A percentile compares a stretch with the other conserved stretches of the same genome.
Evolutionary conservation across 1,140 invertebrate species (phyloP).

Genomic region (Notospermus geniculatus): DNA sequence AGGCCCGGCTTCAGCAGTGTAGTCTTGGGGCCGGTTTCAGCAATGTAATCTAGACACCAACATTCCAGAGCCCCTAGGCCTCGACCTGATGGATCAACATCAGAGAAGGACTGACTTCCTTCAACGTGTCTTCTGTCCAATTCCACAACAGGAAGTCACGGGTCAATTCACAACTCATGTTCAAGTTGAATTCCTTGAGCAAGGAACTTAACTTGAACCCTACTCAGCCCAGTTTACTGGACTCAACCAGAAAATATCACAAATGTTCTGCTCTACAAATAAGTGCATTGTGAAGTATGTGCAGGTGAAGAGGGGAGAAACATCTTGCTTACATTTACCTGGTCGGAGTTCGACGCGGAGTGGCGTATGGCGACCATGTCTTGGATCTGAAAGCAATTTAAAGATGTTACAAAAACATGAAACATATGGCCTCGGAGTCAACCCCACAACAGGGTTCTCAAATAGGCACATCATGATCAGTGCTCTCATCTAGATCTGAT

Average conservation of each 20-base stretch:
- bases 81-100: not conserved
- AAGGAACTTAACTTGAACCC: no score
- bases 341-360: slow-evolving; percentile 61
- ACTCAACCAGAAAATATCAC: no score
- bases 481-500: no score
- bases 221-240: no score
- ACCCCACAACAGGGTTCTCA: no score
- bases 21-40: no score
- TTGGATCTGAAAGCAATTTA: slow-evolving; percentile 67
- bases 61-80: no score
- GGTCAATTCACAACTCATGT: slow-evolving; percentile 5
- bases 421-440: no score
- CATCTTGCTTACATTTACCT: slow-evolving; percentile 26
- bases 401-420: not conserved
- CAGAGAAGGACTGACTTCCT: slow-evolving; percentile 7
- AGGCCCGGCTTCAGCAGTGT: no score
- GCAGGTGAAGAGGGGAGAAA: not conserved
- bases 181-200: slow-evolving; percentile 10
- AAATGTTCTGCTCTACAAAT: no score
- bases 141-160: not conserved
- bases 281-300: not conserved
- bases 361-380: slow-evolving; percentile 94
- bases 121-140: not conserved
- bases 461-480: no score
- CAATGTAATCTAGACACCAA: no score